A percentile compares a stretch with the other conserved stretches of the same genome.
These are phyloP conservation scores for Ophion obscuratus DNA, from an alignment of 2,888 invertebrate genomes.

Conservation along the genomic window DNA sequence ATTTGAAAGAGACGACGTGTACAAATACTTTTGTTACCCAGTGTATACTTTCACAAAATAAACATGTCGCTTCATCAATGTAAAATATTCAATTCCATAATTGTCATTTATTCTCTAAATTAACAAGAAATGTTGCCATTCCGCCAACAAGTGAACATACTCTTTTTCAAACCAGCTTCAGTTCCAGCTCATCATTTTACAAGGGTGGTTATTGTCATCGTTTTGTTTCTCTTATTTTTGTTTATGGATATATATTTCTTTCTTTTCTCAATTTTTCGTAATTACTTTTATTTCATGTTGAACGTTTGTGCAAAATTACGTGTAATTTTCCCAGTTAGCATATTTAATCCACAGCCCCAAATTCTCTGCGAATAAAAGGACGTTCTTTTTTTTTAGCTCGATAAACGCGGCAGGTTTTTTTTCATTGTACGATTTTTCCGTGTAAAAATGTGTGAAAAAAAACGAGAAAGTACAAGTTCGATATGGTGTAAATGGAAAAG, in stretches of 20 bases:
- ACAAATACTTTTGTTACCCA: too few species aligned
- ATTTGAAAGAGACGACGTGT: too few species aligned
- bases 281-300: constrained; percentile 12
- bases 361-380: constrained; percentile 11
- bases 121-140: neutral
- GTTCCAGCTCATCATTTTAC: constrained; percentile 10
- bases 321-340: neutral
- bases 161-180: constrained; percentile 11
- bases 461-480: neutral
- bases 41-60: neutral
- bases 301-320: neutral
- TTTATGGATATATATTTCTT: constrained; percentile 6
- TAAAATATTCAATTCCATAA: neutral
- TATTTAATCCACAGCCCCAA: neutral
- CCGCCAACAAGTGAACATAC: neutral
- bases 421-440: neutral
- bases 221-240: neutral
- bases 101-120: neutral
- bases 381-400: neutral
- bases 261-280: neutral
- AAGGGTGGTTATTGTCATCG: neutral
- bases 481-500: neutral
- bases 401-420: neutral
- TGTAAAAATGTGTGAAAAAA: neutral
- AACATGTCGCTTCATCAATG: neutral